phyloP scores from a whole-genome alignment of 92 coral and sea anemone species.

The Epizoanthus rinbou region DNA sequence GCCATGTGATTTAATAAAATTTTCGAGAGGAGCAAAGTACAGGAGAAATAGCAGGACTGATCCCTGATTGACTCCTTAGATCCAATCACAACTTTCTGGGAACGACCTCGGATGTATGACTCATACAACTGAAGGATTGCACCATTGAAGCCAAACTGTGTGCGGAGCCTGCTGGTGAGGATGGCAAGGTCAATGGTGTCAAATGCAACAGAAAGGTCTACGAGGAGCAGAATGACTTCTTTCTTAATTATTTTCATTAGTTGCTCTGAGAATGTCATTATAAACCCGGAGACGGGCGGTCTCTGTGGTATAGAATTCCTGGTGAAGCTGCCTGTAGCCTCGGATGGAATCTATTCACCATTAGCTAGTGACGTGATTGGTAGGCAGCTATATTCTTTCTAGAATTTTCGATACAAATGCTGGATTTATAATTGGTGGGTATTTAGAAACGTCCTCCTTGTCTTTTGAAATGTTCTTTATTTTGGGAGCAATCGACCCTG shows the following conservation, averaged over 20 bases:
- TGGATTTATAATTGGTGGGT: not conserved
- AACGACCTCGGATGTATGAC: not conserved
- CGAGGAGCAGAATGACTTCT: too few relatives aligned
- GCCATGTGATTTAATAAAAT: not conserved
- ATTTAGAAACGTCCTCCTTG: not conserved
- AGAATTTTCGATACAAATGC: not conserved
- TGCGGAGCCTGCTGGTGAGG: slow-evolving; percentile 12
- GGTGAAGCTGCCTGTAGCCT: too few relatives aligned
- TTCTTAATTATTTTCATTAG: too few relatives aligned
- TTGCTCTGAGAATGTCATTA: too few relatives aligned
- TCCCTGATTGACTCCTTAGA: too few relatives aligned
- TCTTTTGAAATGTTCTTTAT: not conserved
- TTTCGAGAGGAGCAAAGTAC: slow-evolving; percentile 7
- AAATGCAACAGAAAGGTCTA: too few relatives aligned
- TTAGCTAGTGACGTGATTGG: not conserved
- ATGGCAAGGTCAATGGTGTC: not conserved
- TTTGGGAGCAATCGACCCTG: not conserved
- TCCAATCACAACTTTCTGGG: too few relatives aligned
- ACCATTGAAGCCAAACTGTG: slow-evolving; percentile 18
- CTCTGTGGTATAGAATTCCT: too few relatives aligned
- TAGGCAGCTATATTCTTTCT: not conserved
- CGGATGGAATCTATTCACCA: too few relatives aligned
- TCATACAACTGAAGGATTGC: not conserved
- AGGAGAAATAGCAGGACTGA: not conserved
- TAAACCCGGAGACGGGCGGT: too few relatives aligned